These are phyloP conservation scores for Portunus trituberculatus DNA, from an alignment of 1,140 invertebrate genomes.

Conservation along the genomic window DNA sequence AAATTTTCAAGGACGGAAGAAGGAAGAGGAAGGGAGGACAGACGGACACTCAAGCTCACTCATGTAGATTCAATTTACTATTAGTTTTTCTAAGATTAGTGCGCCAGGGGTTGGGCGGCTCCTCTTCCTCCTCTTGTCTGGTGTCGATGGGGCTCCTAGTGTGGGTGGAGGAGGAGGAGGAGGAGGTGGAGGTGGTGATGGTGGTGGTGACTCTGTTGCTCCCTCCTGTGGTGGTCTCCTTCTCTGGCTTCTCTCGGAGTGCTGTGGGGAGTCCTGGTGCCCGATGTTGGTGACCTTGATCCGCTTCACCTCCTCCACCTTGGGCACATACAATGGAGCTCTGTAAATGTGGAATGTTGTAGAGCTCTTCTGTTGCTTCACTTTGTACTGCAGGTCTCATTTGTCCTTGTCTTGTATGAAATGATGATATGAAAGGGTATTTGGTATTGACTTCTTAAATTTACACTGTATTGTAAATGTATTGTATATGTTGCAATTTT, in stretches of 20 bases:
- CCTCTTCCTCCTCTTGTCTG: conserved; percentile 33
- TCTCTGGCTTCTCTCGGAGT: conserved; percentile 17
- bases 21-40: neutral
- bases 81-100: conserved; percentile 66
- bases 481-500: no score
- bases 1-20: neutral
- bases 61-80: conserved; percentile 63
- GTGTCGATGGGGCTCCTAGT: neutral
- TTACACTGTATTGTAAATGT: no score
- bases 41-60: neutral
- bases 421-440: no score
- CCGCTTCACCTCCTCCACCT: conserved; percentile 68
- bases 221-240: conserved; percentile 13
- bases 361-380: neutral
- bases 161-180: neutral
- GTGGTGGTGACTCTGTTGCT: neutral
- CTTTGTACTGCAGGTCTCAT: no score
- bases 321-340: conserved; percentile 49
- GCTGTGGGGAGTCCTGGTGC: neutral
- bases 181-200: neutral
- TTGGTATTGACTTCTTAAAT: no score
- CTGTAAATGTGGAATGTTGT: neutral
- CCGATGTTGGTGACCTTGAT: conserved; percentile 46
- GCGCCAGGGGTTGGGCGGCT: conserved; percentile 66
- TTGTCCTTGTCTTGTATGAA: neutral